Evolutionary conservation across 2,888 invertebrate genomes (phyloP), one percentile per base, ranked within the genome.

Genomic region (Nematopogon swammerdamellus): DNA sequence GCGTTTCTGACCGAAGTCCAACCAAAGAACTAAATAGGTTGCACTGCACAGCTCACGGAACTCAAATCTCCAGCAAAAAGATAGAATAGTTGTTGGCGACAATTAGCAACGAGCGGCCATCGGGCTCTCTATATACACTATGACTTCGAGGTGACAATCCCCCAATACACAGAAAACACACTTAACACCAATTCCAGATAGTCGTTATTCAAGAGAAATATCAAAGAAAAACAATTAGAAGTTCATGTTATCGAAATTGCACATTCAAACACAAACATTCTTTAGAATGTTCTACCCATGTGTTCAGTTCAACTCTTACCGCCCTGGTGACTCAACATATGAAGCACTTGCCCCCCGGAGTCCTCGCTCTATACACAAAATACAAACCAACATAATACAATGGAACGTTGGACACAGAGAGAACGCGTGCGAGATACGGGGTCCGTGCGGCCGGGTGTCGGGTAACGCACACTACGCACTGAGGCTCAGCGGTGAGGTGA

Each of bases 291-390:
- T 72, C 77, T 77, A 77, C 72, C 77, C 77, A 76, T 65, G 70
- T 71, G 70, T 72, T 62, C 71, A 72, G 68, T 70, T 60, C 67
- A 71, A 72, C 73, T 83, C 91, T 92, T 92, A 94, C 94, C 93
- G 89, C 94, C 93, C 90, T 95, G 95, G 81, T 90, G 89, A 81
- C 89, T 86, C 83, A 95, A 84, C 86, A 88, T 87, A 81, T 89
- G 88, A 83, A 93, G 82, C 71, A 94, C 94, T 83, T 91, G 88
- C 80, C 89, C 88, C 76, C 93, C 95, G 72, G 89, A 86, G 72
- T 95, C 94, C 86, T 93, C 91, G 85, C 92, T 93, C 94, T 95
- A 88, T 80, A 86, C 79, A 82, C 77, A 79, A 80, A 79, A 80
- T 74, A 79, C 69, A 79, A 77, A 77, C 76, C 72, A 77, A 77